Evolutionary conservation across 37 sponge, comb jelly and placozoan genomes (phyloP), one percentile per base, ranked within the genome.

Genomic region (Oopsacas minuta): DNA sequence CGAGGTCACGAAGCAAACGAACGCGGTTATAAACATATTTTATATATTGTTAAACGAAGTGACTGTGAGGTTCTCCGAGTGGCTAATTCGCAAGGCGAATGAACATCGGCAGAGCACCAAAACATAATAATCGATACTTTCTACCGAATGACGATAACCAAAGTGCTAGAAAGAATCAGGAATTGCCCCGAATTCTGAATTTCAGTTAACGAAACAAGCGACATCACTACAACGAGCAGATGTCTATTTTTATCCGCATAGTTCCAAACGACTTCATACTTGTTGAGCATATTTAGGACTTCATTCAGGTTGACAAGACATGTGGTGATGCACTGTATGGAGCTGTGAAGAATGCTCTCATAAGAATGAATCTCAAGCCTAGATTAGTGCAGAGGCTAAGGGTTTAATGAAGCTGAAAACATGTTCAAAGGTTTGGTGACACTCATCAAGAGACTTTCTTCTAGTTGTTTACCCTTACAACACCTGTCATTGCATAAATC

Each of bases 401-500:
- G 75, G 30, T 61, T 61, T 61, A 34, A 61, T 61, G 75, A 34
- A 61, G 75, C 75, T 61, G 75, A 5, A 3, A 61, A 61, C 75
- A 61, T 32, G 30, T 61, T 61, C 75, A 61, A 61, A 61, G 75
- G 75, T 25, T 61, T 61, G 30, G 75, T 34, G 28, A 61, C 75
- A 34, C 75, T 61, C 22, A 61, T 61, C 75, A 61, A 61, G 75
- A 61, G 30, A 61, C 75, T 61, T 61, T n/a, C 75, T 61, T n/a
- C 30, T 10, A 25, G 75, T 61, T 25, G 75, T 10, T 5, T 61
- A 10, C 28, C 22, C 30, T 34, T 61, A n/a, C 75, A 25, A 34
- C 28, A 3, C 20, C 30, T 25, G 75, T 61, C 75, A 25, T 61
- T 61, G 75, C 30, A 25, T 61, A n/a, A 61, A 61, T 12, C 75